Evolutionary conservation across 2,113 vertebrate species (phyloP), one percentile per base, ranked within the genome.

Genomic region (Chauna torquata): DNA sequence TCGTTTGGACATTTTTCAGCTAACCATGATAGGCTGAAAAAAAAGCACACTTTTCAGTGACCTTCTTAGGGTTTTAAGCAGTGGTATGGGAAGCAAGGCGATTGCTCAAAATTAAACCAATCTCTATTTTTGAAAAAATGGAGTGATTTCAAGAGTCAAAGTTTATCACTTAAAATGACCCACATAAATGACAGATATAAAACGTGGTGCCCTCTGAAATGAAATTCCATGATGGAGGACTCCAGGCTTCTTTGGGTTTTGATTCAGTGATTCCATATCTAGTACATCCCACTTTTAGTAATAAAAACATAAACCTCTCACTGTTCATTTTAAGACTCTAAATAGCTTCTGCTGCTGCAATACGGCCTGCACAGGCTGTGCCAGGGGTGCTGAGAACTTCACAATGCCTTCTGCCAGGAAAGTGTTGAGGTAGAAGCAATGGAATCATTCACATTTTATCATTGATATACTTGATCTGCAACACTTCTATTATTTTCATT

Each of bases 61-160:
- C 87, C 54, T 96, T 83, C 36, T 76, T 68, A 45, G 45, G 58
- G 16, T 71, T 89, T 96, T 54, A 69, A 90, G 28, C 47, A 85
- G 87, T 34, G 44, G 22, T 45, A 34, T 85, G 66, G 74, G 49
- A 68, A 87, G 19, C 0, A 14, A 79, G 40, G 58, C 8, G 4
- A 72, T 93, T 84, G 79, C 47, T 94, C 88, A 91, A 83, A 96
- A 96, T 96, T 94, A 95, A 92, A 96, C 42, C 89, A 65, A 95
- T 96, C 61, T 68, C 74, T 96, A 93, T 88, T 82, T 83, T 70
- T 93, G 88, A 86, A 92, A 69, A 85, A 88, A 89, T 83, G 55
- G 64, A 86, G 42, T 74, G 68, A 92, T 94, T 95, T 66, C 25
- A 27, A 42, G 64, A 96, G 92, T 93, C 86, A 64, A 78, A 74